A percentile compares a stretch with the other conserved stretches of the same genome.
These are phyloP conservation scores for Vannuccia rotundouncinata DNA, from an alignment of 2,888 invertebrate species.

Conservation along the genomic window DNA sequence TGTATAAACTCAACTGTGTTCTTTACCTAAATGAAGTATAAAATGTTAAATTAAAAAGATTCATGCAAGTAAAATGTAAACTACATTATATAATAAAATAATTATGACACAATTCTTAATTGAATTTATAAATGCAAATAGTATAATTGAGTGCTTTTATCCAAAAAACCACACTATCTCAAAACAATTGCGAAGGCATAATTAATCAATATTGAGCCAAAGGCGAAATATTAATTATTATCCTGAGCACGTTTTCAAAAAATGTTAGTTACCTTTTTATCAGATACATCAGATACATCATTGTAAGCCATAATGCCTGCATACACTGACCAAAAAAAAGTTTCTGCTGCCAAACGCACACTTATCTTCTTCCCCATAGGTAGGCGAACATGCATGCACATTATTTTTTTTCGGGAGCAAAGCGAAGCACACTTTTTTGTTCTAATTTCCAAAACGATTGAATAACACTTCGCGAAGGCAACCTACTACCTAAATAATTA, in stretches of 20 bases:
- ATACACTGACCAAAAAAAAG: not conserved
- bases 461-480: not conserved
- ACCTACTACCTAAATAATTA: not conserved
- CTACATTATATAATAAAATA: not conserved
- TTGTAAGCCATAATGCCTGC: not conserved
- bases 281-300: not conserved
- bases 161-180: no score
- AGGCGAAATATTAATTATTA: no score
- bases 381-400: not conserved
- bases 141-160: no score
- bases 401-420: not conserved
- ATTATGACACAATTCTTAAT: no score
- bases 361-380: not conserved
- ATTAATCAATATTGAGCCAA: no score
- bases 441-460: not conserved
- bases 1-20: not conserved
- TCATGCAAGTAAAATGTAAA: not conserved
- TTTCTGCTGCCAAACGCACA: conserved; percentile 17
- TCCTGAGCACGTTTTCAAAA: no score
- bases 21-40: not conserved
- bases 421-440: not conserved
- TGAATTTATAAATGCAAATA: no score
- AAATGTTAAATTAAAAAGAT: not conserved
- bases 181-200: no score
- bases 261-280: not conserved